Conservation (phyloP, 2,113 vertebrate species). For the Heterotis niloticus region DNA sequence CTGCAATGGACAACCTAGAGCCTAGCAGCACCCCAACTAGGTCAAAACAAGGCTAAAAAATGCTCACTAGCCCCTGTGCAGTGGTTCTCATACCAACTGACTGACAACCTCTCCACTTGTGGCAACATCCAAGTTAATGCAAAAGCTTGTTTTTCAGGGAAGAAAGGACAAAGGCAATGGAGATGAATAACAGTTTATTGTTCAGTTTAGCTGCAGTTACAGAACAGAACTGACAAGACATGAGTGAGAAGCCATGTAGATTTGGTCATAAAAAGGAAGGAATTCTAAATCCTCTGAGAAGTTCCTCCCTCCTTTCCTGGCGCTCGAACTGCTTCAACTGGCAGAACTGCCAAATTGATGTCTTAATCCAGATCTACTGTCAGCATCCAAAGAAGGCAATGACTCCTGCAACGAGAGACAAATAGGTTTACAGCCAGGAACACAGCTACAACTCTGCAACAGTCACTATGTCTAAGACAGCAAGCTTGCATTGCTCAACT, state of each 20-base stretch:
- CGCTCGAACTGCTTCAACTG: constrained; percentile 39
- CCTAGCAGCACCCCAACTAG: background rate
- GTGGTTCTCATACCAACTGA: too few species aligned
- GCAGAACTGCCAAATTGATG: background rate
- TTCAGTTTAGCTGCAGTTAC: too few species aligned
- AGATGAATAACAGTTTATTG: too few species aligned
- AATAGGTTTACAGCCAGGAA: background rate
- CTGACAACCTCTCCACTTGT: too few species aligned
- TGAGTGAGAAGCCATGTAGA: background rate
- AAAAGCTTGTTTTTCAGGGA: too few species aligned
- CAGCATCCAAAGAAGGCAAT: background rate
- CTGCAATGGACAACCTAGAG: background rate
- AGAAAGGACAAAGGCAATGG: too few species aligned
- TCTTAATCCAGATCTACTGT: constrained; percentile 34
- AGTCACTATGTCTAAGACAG: background rate
- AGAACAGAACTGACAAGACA: too few species aligned
- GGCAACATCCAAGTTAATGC: too few species aligned
- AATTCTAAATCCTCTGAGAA: background rate
- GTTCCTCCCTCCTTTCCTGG: constrained; percentile 2
- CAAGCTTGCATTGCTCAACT: background rate
- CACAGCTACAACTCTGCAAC: background rate
- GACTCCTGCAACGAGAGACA: constrained; percentile 27
- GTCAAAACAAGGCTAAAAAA: too few species aligned
- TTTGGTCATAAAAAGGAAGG: background rate
- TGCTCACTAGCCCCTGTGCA: too few species aligned